Percentiles rank a stretch among this genome's conserved stretches.
Evolutionary conservation across 2,113 vertebrate genomes (phyloP).

Genomic region (Prietella phreatophila): DNA sequence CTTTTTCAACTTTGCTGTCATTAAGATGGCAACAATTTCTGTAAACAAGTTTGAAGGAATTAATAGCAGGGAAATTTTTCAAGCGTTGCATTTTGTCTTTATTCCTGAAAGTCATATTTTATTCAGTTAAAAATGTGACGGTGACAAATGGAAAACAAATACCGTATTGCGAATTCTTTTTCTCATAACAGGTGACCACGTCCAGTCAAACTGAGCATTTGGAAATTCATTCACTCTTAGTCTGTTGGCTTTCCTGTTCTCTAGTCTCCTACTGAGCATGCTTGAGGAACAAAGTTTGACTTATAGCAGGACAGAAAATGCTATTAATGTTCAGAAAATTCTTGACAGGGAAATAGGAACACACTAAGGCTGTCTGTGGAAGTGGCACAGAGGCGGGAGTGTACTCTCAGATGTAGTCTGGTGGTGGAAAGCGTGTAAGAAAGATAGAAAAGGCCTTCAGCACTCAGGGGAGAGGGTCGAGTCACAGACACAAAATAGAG

Average conservation of each 20-base stretch:
- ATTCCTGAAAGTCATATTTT: not conserved
- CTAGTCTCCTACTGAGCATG: not conserved
- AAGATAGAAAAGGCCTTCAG: not conserved
- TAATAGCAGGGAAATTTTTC: not conserved
- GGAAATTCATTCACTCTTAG: not conserved
- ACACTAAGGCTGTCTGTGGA: not conserved
- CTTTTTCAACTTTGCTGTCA: not conserved
- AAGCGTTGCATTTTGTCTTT: not conserved
- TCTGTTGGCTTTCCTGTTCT: not conserved
- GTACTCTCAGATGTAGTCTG: not conserved
- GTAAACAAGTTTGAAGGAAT: not conserved
- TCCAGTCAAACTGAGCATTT: not conserved
- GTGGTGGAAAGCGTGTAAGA: not conserved
- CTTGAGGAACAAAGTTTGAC: not conserved
- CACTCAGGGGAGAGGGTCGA: not conserved
- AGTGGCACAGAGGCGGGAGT: not conserved
- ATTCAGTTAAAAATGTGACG: not conserved
- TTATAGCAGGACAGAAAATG: not conserved
- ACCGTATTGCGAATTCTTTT: not conserved
- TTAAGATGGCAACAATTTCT: too few species aligned
- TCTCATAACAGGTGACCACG: not conserved
- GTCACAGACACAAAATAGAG: not conserved
- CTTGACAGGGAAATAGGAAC: not conserved
- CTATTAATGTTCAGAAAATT: not conserved
- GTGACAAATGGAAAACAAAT: not conserved